Base-by-base conservation (phyloP, 2,797 vertebrate species). In the Harpagifer antarcticus region DNA sequence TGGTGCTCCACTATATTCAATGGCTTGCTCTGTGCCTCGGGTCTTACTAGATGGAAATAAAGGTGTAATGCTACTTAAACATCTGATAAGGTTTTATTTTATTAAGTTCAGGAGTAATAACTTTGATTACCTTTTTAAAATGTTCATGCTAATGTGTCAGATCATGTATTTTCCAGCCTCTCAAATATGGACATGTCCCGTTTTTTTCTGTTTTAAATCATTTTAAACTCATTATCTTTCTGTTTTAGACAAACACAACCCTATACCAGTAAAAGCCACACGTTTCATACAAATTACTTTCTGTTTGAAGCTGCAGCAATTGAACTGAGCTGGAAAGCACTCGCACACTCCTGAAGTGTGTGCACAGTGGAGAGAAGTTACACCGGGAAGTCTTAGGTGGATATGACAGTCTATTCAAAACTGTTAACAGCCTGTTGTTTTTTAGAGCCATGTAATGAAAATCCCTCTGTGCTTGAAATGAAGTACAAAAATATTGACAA, bases 401-500 rank as follows among this genome's bases (percentile, higher is more conserved):
- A 72, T 80, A 60, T 82, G 78, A 80, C 71, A 70, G 50, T 53
- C 61, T 63, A 70, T 82, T 81, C 75, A 87, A 50, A 84, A 64
- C 68, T 84, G 79, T 86, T 83, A 76, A 44, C 75, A 74, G 72
- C 12, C 53, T 57, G 68, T 77, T 68, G 75, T 83, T 83, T 79
- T 79, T 76, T 37, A 72, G 48, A 71, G 49, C 72, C 11, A 45
- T 63, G 73, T 75, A 84, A 73, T 83, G 63, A 75, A 86, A 88
- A 74, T 78, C 66, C 23, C 79, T 78, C 65, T 78, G 70, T 64
- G 74, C 68, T 68, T 56, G 75, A 86, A 84, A 79, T 60, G 73
- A 79, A 83, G 74, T 64, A 57, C 80, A 81, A 66, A 79, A 84
- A 73, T 84, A 81, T 85, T 85, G 78, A 89, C 87, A 84, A 76